Percentiles rank a stretch among this genome's conserved stretches.
Conservation (phyloP, 2,113 vertebrate species). For the Sakesphorus luctuosus region DNA sequence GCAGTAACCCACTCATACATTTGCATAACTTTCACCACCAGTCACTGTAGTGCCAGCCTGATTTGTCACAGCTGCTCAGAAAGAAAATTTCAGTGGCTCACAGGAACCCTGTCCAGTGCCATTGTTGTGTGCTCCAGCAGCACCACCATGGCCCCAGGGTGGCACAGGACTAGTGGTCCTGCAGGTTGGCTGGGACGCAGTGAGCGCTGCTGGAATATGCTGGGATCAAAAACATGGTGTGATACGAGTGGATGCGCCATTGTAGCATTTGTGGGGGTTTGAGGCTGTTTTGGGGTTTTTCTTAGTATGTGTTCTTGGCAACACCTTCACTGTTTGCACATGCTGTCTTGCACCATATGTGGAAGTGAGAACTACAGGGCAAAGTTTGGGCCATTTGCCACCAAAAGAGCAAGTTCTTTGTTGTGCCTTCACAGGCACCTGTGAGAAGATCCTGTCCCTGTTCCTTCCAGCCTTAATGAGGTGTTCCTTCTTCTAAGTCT, state of each 20-base stretch:
- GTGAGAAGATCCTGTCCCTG: background rate
- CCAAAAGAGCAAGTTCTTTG: background rate
- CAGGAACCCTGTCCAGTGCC: background rate
- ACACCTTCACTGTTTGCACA: background rate
- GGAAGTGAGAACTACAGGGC: background rate
- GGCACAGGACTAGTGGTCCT: fast-evolving
- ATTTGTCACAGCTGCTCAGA: background rate
- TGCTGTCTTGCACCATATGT: fast-evolving
- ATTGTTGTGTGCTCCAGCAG: background rate
- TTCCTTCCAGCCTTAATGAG: background rate
- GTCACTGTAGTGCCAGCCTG: constrained; percentile 38
- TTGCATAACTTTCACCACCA: constrained; percentile 55
- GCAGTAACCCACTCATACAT: constrained; percentile 51
- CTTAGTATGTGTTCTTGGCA: background rate
- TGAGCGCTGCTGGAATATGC: background rate
- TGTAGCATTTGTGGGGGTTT: background rate
- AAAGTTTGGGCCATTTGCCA: background rate
- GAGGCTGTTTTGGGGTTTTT: background rate
- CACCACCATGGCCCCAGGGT: fast-evolving
- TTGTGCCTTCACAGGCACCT: background rate
- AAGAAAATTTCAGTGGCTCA: background rate
- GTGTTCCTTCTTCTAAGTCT: background rate
- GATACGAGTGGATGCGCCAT: fast-evolving
- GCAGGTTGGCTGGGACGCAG: background rate
- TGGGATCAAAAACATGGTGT: background rate